Base-by-base conservation (phyloP, 2,113 vertebrate species). In the Phainopepla nitens region DNA sequence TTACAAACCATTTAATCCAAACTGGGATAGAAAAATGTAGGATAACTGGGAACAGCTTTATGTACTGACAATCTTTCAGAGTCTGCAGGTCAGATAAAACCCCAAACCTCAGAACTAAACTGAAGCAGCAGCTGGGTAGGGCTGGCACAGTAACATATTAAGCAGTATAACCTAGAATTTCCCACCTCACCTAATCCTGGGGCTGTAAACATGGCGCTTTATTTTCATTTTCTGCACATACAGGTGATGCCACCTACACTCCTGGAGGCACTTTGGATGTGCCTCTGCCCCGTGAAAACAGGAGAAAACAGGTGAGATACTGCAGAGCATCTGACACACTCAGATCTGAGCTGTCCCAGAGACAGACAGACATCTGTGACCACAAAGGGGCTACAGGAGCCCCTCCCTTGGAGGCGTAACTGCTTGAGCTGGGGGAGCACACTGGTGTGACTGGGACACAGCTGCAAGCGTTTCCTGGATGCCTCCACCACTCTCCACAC, bases 191-290 rank as follows among this genome's bases (percentile, higher is more conserved):
- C 85, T 45, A 31, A 47, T 13, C 39, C 78, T 24, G 41, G 17
- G 13, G 66, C 49, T 73, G n/a, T 8, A 29, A 49, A 58, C 18
- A 12, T 0, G 0, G 21, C 0, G 0, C 27, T 88, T 22, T 65
- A 39, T 39, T 39, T 39, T 77, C 2, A 1, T 28, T 77, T 91
- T 73, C 54, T 85, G 57, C 44, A 39, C 12, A 35, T 3, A 4
- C 3, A 17, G 62, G 36, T 5, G 29, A 68, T 35, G 31, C 28
- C 79, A 86, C n/a, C 54, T 27, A n/a, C 16, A 3, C 41, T 65
- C 45, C 82, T 76, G 49, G 57, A 1, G 3, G 28, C 66, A 42
- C 56, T 66, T 45, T 10, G 62, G 64, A 66, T 20, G 36, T 6
- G 13, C 16, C 53, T 36, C 39, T n/a, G 29, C 49, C 45, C 14